Evolutionary conservation across 2,113 vertebrate species (phyloP).

Genomic region (Zeus faber): DNA sequence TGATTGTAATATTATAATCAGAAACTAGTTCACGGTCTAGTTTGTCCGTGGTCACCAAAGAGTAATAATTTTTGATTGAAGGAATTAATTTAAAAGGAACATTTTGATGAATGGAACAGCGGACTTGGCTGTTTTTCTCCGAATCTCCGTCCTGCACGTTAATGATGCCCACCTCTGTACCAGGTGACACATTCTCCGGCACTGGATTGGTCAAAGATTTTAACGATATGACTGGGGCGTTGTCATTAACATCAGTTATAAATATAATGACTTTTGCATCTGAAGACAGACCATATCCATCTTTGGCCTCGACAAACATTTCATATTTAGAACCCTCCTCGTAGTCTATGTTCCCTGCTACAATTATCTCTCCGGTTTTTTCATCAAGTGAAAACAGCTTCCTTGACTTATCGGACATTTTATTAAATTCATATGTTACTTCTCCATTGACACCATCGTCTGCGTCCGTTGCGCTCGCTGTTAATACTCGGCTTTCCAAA

Average conservation of each 20-base stretch:
- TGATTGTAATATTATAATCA: constrained; percentile 58
- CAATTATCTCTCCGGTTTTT: constrained; percentile 65
- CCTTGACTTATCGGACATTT: constrained; percentile 40
- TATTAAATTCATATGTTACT: constrained; percentile 68
- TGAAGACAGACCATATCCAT: constrained; percentile 58
- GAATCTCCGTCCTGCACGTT: constrained; percentile 71
- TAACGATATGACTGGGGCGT: constrained; percentile 66
- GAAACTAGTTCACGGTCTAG: constrained; percentile 49
- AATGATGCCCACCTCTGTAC: constrained; percentile 65
- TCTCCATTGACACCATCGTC: constrained; percentile 73
- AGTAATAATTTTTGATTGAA: constrained; percentile 64
- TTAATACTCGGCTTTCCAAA: constrained; percentile 35
- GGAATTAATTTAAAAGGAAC: constrained; percentile 68
- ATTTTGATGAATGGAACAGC: constrained; percentile 53
- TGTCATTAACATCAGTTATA: constrained; percentile 73
- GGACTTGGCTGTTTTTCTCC: constrained; percentile 55
- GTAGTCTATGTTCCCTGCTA: constrained; percentile 60
- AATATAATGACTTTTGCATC: constrained; percentile 65
- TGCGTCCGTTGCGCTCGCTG: constrained; percentile 68
- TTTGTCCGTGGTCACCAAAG: constrained; percentile 39
- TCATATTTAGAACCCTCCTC: constrained; percentile 62
- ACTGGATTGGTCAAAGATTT: constrained; percentile 66
- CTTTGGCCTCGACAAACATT: constrained; percentile 66
- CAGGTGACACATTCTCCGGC: constrained; percentile 60
- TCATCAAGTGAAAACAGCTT: constrained; percentile 59